phyloP scores from a whole-genome alignment of 2,797 vertebrate species.

The Pipistrellus pygmaeus region DNA sequence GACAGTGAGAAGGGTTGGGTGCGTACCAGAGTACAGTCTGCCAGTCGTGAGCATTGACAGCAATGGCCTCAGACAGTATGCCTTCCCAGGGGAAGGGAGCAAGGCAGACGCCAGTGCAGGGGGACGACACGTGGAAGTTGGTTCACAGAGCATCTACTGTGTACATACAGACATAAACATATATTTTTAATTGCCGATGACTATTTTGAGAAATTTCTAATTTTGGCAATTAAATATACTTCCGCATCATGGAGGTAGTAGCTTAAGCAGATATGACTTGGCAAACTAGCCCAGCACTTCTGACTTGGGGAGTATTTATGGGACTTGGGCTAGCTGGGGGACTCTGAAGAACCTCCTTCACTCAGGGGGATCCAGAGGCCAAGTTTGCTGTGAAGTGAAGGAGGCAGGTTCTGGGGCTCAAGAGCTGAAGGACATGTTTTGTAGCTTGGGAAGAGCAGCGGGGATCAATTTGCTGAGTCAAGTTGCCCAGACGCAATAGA shows the following conservation, averaged over 20 bases:
- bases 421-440: not conserved
- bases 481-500: not conserved
- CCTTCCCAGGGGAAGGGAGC: not conserved
- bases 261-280: not conserved
- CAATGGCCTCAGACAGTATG: not conserved
- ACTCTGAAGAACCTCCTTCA: not conserved
- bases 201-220: slow-evolving; percentile 22
- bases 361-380: not conserved
- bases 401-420: not conserved
- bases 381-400: not conserved
- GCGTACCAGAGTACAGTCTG: fast-evolving
- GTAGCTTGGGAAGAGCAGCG: not conserved
- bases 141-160: not conserved
- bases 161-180: not conserved
- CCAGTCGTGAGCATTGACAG: not conserved
- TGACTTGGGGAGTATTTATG: not conserved
- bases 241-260: not conserved
- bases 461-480: not conserved
- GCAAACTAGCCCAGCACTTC: not conserved
- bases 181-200: not conserved
- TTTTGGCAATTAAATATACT: not conserved
- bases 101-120: not conserved
- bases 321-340: not conserved
- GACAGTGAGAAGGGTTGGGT: not conserved
- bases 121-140: not conserved